Percentiles rank a stretch among this genome's conserved stretches.
Evolutionary conservation across 2,113 vertebrate genomes (phyloP).

Genomic region (Brachypodius melanocephalos): DNA sequence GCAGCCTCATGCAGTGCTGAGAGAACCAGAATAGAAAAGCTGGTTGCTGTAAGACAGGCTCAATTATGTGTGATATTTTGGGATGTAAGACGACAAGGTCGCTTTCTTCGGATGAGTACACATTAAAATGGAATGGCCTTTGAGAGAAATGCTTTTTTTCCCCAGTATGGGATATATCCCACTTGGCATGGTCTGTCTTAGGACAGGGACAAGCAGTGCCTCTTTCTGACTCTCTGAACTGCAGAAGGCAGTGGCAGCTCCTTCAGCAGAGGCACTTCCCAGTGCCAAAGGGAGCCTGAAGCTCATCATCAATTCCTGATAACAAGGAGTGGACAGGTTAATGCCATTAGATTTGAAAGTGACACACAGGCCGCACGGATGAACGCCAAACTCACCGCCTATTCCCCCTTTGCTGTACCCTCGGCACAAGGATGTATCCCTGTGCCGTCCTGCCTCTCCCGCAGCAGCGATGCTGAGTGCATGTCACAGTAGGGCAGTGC

Average conservation of each 20-base stretch:
- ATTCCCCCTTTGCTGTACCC: accelerated
- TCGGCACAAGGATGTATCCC: accelerated
- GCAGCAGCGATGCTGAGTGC: not conserved
- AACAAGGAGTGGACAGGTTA: not conserved
- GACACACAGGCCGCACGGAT: accelerated
- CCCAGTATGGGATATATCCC: not conserved
- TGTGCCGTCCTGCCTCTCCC: not conserved
- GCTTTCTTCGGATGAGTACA: not conserved
- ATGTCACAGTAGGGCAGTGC: not conserved
- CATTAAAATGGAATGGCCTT: not conserved
- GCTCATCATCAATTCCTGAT: accelerated
- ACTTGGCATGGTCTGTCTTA: not conserved
- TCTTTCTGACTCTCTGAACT: not conserved
- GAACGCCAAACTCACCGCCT: not conserved
- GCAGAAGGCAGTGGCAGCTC: not conserved
- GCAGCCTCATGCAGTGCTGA: not conserved
- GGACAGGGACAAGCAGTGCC: not conserved
- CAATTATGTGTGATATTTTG: accelerated
- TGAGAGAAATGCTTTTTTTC: not conserved
- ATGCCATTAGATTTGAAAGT: not conserved
- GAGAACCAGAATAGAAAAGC: not conserved
- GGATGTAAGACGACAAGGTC: not conserved
- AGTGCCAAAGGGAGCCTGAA: not conserved
- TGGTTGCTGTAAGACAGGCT: not conserved
- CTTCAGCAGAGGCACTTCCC: not conserved